Percentiles rank a stretch among this genome's conserved stretches.
Evolutionary conservation across 2,888 invertebrate genomes (phyloP).

Genomic region (Poecilus cupreus): DNA sequence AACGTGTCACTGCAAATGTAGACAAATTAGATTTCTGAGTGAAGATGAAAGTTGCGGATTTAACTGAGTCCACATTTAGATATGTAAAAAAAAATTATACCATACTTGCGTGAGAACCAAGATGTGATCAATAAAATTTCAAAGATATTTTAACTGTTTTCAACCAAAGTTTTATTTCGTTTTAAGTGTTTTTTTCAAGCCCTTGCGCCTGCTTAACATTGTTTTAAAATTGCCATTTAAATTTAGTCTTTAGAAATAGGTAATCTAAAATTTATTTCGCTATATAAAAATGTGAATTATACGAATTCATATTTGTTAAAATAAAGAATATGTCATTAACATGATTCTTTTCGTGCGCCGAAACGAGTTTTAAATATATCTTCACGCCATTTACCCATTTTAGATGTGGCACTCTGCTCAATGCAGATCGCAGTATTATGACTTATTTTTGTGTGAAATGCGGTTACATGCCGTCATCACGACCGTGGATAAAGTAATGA

Average conservation of each 20-base stretch:
- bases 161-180: conserved; percentile 52
- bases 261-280: too few relatives aligned
- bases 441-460: too few relatives aligned
- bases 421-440: too few relatives aligned
- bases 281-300: too few relatives aligned
- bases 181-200: not conserved
- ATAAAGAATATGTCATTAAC: too few relatives aligned
- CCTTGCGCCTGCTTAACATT: not conserved
- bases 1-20: conserved; percentile 40
- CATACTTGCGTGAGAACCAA: conserved; percentile 55
- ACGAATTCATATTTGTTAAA: too few relatives aligned
- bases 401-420: too few relatives aligned
- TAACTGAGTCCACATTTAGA: conserved; percentile 37
- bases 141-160: conserved; percentile 59
- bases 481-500: too few relatives aligned
- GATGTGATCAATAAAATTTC: conserved; percentile 58
- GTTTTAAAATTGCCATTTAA: not conserved
- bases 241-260: not conserved
- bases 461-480: too few relatives aligned
- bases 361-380: too few relatives aligned
- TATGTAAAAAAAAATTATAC: conserved; percentile 53
- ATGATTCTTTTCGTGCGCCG: too few relatives aligned
- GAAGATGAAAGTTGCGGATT: conserved; percentile 25
- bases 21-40: conserved; percentile 11
- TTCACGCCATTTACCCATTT: too few relatives aligned